A percentile compares a stretch with the other conserved stretches of the same genome.
Conservation (phyloP, 2,888 invertebrate genomes). For the Thecophora atra region DNA sequence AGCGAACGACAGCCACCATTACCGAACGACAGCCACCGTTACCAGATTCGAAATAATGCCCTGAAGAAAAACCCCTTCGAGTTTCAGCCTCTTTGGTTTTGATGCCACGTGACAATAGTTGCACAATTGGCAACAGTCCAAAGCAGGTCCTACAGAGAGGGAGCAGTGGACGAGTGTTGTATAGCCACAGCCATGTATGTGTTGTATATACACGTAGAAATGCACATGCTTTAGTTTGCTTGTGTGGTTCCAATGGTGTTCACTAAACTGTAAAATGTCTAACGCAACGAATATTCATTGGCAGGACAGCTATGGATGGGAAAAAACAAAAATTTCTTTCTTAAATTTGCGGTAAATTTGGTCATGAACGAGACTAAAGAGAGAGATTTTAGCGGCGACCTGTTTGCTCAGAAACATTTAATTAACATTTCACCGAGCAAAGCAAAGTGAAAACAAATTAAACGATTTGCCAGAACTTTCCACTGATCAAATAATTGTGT, state of each 20-base stretch:
- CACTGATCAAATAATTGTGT: neutral
- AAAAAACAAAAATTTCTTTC: conserved; percentile 18
- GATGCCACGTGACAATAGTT: neutral
- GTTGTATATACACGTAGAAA: no score
- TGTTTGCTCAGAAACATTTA: neutral
- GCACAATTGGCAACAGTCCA: neutral
- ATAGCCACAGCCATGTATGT: neutral
- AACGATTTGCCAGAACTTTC: neutral
- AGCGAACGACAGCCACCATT: neutral
- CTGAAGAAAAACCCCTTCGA: neutral
- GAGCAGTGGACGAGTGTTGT: neutral
- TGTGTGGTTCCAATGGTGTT: no score
- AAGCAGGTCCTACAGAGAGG: neutral
- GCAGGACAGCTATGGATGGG: conserved; percentile 12
- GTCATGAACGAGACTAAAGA: neutral
- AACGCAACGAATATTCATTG: conserved; percentile 2
- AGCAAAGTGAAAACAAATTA: conserved; percentile 1
- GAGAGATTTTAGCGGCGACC: neutral
- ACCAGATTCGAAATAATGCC: neutral
- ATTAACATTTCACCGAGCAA: conserved; percentile 1
- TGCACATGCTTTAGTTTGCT: no score
- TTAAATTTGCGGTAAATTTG: no score
- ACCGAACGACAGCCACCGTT: neutral
- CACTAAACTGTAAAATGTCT: conserved; percentile 6
- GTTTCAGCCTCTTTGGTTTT: neutral